These are phyloP conservation scores for Temnothorax nylanderi DNA, from an alignment of 1,140 invertebrate genomes.

Conservation along the genomic window DNA sequence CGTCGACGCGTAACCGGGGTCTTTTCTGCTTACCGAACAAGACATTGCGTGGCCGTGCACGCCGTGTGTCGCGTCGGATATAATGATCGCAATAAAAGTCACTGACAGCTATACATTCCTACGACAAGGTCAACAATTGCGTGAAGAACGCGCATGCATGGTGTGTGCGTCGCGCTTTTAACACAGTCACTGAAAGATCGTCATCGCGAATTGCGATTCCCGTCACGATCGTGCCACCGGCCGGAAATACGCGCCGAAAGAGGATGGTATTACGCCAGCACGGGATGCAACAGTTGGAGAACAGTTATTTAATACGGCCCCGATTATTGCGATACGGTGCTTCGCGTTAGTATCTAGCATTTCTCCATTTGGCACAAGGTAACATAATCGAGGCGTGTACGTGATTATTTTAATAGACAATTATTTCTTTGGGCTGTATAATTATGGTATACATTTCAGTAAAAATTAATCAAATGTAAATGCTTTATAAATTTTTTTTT, in stretches of 20 bases:
- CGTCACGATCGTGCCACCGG: constrained; percentile 25
- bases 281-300: constrained; percentile 33
- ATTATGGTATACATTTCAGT: background rate
- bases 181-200: constrained; percentile 53
- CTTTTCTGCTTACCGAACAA: constrained; percentile 50
- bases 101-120: constrained; percentile 51
- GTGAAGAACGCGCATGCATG: constrained; percentile 36
- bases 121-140: constrained; percentile 66
- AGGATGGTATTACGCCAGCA: background rate
- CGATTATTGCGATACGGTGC: constrained; percentile 25
- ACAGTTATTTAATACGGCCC: constrained; percentile 53
- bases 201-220: constrained; percentile 31
- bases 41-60: constrained; percentile 35
- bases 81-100: constrained; percentile 62
- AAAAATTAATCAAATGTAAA: background rate
- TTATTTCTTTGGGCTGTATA: background rate
- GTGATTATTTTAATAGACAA: constrained; percentile 14
- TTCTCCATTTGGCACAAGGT: constrained; percentile 16
- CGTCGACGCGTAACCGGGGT: constrained; percentile 49
- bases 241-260: constrained; percentile 46
- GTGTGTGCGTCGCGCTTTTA: constrained; percentile 44
- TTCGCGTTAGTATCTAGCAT: constrained; percentile 26
- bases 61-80: constrained; percentile 2
- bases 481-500: background rate
- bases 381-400: background rate